Percentiles rank a stretch among this genome's conserved stretches.
Evolutionary conservation across 2,797 vertebrate genomes (phyloP).

Genomic region (Sebastes minor): DNA sequence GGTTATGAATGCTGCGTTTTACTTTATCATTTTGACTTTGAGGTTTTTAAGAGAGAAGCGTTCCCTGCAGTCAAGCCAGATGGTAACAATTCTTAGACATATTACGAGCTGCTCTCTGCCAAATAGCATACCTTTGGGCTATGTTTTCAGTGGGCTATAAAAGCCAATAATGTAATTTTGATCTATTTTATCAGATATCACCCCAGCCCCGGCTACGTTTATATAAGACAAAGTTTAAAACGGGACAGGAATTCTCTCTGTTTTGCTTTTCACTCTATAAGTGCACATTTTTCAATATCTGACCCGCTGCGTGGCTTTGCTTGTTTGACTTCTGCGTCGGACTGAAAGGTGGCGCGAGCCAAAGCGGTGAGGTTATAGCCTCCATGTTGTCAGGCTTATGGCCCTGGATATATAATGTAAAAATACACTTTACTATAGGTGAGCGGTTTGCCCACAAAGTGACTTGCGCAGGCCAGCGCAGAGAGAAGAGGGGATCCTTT

Average conservation of each 20-base stretch:
- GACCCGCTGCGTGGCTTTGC: constrained; percentile 72
- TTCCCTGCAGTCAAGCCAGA: constrained; percentile 85
- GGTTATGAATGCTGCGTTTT: constrained; percentile 82
- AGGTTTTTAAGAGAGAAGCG: constrained; percentile 86
- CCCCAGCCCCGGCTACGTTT: constrained; percentile 71
- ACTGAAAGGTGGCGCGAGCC: constrained; percentile 27
- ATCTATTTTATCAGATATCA: constrained; percentile 88
- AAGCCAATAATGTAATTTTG: constrained; percentile 88
- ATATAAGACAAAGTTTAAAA: constrained; percentile 77
- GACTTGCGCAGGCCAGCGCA: constrained; percentile 16
- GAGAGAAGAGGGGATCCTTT: constrained; percentile 38
- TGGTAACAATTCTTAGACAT: constrained; percentile 88
- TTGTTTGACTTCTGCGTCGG: constrained; percentile 73
- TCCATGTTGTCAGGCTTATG: constrained; percentile 50
- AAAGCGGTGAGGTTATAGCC: constrained; percentile 35
- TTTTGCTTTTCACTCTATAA: constrained; percentile 65
- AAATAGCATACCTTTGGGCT: constrained; percentile 87
- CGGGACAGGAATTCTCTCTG: constrained; percentile 68
- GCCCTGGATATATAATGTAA: constrained; percentile 37
- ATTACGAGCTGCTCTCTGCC: constrained; percentile 84
- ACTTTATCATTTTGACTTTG: constrained; percentile 87
- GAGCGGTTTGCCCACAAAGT: constrained; percentile 41
- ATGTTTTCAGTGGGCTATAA: constrained; percentile 87
- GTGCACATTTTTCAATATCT: constrained; percentile 70
- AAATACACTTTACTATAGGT: constrained; percentile 60